Evolutionary conservation across 2,888 invertebrate genomes (phyloP), one percentile per base, ranked within the genome.

Genomic region (Platycnemis pennipes): DNA sequence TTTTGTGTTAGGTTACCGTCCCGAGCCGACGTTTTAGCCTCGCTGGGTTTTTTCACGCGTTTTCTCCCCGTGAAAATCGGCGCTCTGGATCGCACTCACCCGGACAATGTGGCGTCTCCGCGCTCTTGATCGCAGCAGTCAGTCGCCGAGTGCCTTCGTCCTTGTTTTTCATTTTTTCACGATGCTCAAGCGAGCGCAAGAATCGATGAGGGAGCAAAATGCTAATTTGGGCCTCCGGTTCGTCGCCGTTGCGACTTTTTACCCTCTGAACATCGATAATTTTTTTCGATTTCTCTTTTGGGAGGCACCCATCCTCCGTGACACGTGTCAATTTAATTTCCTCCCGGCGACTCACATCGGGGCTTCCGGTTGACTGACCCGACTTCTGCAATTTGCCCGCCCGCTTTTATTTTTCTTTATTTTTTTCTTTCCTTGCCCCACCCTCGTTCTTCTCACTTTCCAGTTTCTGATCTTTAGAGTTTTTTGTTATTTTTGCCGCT

Each of bases 151-250:
- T 37, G 77, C 77, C 7, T 13, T 13, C 77, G n/a, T n/a, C n/a
- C 1, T 5, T 77, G 0, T 77, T 77, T 63, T 77, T 77, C 77
- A 13, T 77, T 37, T 77, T 77, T 77, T 77, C 77, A 37, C 77
- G 31, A 37, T 77, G 77, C 37, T 77, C 77, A 37, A 77, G 77
- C 77, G 37, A 77, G 77, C 77, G 16, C 4, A 37, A 77, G 37
- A 77, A 77, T 77, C 77, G 77, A 77, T 77, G 77, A 37, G 77
- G 8, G 77, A 77, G 37, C 77, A 77, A 77, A 77, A 77, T 77
- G 77, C 77, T 77, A 77, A 77, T 77, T 77, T 77, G 77, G 77
- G 37, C 37, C 31, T 37, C 37, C 37, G 31, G 77, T 37, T 77
- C 77, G 13, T 77, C 77, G 77, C 77, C 13, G 13, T 26, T 8